Conservation (phyloP, 2,113 vertebrate species). For the Chamaea fasciata region DNA sequence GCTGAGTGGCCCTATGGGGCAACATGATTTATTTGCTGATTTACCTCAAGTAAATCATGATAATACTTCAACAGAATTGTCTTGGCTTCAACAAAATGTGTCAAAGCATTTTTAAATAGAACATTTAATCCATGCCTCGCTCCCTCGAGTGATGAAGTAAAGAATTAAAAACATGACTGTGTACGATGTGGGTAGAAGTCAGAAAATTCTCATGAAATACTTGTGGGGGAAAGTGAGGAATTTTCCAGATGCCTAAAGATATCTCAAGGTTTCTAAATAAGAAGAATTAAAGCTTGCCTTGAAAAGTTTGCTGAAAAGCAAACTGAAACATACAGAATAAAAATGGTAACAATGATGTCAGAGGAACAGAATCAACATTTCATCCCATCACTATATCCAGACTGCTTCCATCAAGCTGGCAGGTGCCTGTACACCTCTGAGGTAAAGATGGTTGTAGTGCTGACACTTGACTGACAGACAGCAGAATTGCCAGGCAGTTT, state of each 20-base stretch:
- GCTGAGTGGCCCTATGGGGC: slow-evolving; percentile 9
- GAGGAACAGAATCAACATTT: background rate
- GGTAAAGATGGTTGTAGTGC: background rate
- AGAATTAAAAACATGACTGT: background rate
- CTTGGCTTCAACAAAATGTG: slow-evolving; percentile 7
- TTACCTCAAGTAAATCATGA: slow-evolving; percentile 41
- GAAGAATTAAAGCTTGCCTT: background rate
- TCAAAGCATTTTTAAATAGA: slow-evolving; percentile 12
- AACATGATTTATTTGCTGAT: slow-evolving; percentile 35
- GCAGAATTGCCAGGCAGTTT: background rate
- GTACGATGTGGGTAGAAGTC: background rate
- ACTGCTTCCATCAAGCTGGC: background rate
- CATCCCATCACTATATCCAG: background rate
- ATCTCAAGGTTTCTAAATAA: background rate
- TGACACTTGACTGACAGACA: background rate
- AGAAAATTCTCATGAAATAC: background rate
- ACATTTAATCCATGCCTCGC: background rate
- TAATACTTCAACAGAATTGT: slow-evolving; percentile 34
- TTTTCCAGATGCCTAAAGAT: background rate
- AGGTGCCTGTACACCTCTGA: background rate
- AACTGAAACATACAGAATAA: background rate
- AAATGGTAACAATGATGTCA: background rate
- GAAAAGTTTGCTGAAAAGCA: background rate
- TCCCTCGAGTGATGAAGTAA: background rate
- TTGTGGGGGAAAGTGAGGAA: background rate